Base-by-base conservation (phyloP, 2,797 vertebrate species). In the Gambelia wislizenii region DNA sequence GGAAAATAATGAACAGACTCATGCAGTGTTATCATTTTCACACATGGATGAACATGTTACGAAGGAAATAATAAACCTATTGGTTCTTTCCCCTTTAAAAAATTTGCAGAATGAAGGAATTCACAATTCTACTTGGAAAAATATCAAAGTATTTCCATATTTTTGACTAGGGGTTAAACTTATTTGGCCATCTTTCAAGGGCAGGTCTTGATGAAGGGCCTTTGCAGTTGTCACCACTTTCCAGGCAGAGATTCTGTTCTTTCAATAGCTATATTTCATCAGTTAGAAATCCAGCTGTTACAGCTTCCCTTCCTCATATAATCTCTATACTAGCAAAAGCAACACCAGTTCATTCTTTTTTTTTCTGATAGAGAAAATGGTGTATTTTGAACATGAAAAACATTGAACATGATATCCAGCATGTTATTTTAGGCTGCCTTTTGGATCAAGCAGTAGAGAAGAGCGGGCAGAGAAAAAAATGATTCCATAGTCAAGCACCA, bases 121-220 rank as follows among this genome's bases (percentile, higher is more conserved):
- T 92, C 86, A 92, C 94, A 91, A 90, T 95, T 91, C 75, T 91
- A 91, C 84, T 80, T 90, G 91, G 94, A 92, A 72, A 67, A 59
- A 12, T 92, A 91, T 20, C 85, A 88, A 92, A 94, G 95, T 96
- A 93, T 47, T 90, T 91, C 91, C 84, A 87, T 86, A 92, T 92
- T 94, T 95, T 92, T 91, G 88, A 90, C 84, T 92, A 91, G 87
- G 89, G 92, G 93, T 92, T 94, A 93, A 93, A 92, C 81, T 93
- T 89, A 67, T 54, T 74, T 88, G 70, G 82, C 83, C n/a, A 86
- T 91, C 39, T 85, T 89, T 91, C 89, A 94, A 94, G 91, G 69
- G 80, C 0, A 0, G n/a, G 85, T 88, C 80, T 87, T 90, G 36
- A 87, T 67, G 0, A 79, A 86, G 39, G 49, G 42, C 36, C 47